Evolutionary conservation across 1,140 invertebrate genomes (phyloP).

Genomic region (Pinna nobilis): DNA sequence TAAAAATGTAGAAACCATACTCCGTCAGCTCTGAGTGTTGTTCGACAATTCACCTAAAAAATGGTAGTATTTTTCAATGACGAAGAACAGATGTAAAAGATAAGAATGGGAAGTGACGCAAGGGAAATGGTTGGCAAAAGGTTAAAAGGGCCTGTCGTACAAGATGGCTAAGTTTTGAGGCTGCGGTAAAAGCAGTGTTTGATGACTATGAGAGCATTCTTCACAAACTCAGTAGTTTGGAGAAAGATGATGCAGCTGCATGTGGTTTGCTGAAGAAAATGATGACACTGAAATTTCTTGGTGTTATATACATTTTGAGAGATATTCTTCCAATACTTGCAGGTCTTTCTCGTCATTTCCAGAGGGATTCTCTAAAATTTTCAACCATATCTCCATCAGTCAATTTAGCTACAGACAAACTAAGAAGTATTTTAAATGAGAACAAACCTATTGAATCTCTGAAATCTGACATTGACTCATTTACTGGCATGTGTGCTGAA

Average conservation of each 20-base stretch:
- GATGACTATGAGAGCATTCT: slow-evolving; percentile 24
- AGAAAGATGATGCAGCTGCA: slow-evolving; percentile 25
- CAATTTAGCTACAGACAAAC: neutral
- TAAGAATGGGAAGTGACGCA: neutral
- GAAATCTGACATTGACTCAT: slow-evolving; percentile 12
- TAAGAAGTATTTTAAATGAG: slow-evolving; percentile 2
- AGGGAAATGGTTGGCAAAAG: slow-evolving; percentile 9
- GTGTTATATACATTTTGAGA: slow-evolving; percentile 19
- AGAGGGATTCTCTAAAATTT: neutral
- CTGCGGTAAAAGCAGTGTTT: slow-evolving; percentile 18
- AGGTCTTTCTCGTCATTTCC: neutral
- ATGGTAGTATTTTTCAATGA: slow-evolving; percentile 32
- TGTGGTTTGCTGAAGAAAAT: slow-evolving; percentile 39
- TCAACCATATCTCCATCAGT: neutral
- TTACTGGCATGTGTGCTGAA: slow-evolving; percentile 15
- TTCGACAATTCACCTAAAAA: slow-evolving; percentile 47
- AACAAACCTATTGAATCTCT: slow-evolving; percentile 5
- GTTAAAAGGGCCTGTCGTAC: slow-evolving; percentile 46
- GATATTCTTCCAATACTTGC: slow-evolving; percentile 13
- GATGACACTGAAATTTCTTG: slow-evolving; percentile 25
- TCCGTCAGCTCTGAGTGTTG: slow-evolving; percentile 37
- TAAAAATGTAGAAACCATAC: slow-evolving; percentile 28
- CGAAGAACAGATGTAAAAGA: slow-evolving; percentile 13
- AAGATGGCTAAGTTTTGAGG: slow-evolving; percentile 40
- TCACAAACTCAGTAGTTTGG: neutral